A percentile compares a stretch with the other conserved stretches of the same genome.
Conservation (phyloP, 1,140 invertebrate species). For the Hylaeus volcanicus region DNA sequence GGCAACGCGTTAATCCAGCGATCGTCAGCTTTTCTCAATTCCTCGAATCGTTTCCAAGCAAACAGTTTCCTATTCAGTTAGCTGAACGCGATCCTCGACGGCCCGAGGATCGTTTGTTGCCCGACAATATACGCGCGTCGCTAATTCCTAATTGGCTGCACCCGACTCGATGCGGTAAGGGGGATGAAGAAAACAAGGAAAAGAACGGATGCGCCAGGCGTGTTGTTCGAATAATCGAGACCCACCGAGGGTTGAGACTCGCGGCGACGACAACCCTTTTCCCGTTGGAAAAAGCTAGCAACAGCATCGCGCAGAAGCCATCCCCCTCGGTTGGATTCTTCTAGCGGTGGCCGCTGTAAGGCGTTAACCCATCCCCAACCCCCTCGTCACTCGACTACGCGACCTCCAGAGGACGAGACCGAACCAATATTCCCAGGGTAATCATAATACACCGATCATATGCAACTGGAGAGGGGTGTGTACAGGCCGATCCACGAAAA, state of each 20-base stretch:
- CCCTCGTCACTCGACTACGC: constrained; percentile 28
- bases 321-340: constrained; percentile 6
- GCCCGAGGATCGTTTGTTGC: not conserved
- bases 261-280: constrained; percentile 28
- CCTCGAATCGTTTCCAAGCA: not conserved
- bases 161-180: not conserved
- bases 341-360: constrained; percentile 25
- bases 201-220: not conserved
- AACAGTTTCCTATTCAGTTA: not conserved
- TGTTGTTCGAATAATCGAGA: constrained; percentile 54
- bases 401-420: constrained; percentile 18
- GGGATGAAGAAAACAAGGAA: not conserved
- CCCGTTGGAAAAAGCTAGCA: not conserved
- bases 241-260: constrained; percentile 26
- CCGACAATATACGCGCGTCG: not conserved
- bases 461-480: not conserved
- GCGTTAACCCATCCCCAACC: constrained; percentile 40
- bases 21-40: not conserved
- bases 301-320: not conserved
- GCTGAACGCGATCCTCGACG: not conserved
- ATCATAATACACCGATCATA: constrained; percentile 41
- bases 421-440: constrained; percentile 50
- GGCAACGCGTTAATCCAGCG: not conserved
- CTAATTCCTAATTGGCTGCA: constrained; percentile 42
- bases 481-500: not conserved